A percentile compares a stretch with the other conserved stretches of the same genome.
Conservation (phyloP, 1,140 invertebrate species). For the Cephus cinctus region DNA sequence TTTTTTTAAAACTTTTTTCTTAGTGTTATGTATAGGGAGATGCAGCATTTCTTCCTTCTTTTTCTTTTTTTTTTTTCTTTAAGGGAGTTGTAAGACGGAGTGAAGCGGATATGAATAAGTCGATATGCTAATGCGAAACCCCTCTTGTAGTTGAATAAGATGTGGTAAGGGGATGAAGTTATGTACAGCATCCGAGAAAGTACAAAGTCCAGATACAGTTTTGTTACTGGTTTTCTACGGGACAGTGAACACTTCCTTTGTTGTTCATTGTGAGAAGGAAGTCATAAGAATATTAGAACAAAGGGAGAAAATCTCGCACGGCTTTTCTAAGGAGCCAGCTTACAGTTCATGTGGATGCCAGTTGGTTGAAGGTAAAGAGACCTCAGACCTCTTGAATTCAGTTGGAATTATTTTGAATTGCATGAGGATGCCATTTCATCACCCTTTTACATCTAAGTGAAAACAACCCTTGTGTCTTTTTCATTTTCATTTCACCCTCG, state of each 20-base stretch:
- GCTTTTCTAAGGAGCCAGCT: too few species aligned
- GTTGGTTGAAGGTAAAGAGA: too few species aligned
- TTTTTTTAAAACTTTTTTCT: too few species aligned
- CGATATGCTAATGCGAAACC: conserved; percentile 18
- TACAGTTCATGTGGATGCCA: too few species aligned
- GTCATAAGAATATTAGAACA: conserved; percentile 15
- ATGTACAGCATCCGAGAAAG: neutral
- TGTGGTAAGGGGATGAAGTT: conserved; percentile 9
- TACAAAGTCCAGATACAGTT: conserved; percentile 2
- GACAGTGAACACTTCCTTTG: conserved; percentile 7
- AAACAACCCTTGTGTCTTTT: too few species aligned
- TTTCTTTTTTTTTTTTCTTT: conserved; percentile 7
- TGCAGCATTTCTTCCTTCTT: conserved; percentile 20
- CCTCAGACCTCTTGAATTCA: too few species aligned
- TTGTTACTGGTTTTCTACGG: conserved; percentile 1
- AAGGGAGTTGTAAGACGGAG: conserved; percentile 2
- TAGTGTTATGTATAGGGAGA: too few species aligned
- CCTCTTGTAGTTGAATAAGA: conserved; percentile 10
- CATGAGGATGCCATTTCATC: too few species aligned
- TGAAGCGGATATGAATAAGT: conserved; percentile 15
- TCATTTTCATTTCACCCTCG: too few species aligned
- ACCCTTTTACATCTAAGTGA: too few species aligned
- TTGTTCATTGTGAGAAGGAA: conserved; percentile 4
- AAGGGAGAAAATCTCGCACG: too few species aligned
- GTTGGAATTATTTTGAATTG: conserved; percentile 48